Conservation (phyloP, 2,797 vertebrate genomes). For the Poecilia wingei region DNA sequence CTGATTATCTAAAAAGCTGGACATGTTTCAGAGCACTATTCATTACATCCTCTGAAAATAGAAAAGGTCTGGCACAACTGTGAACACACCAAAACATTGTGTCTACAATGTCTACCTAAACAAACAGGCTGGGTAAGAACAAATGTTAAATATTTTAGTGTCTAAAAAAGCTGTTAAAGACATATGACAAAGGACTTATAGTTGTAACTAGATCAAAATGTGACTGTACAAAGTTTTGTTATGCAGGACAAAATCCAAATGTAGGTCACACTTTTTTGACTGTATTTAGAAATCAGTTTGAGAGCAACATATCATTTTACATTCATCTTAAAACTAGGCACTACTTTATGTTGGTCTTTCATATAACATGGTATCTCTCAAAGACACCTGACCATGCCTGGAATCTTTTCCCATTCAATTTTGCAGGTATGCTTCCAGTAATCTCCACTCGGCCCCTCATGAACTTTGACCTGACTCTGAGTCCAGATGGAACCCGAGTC, state of each 20-base stretch:
- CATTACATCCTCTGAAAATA: neutral
- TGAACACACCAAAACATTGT: neutral
- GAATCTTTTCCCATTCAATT: slow-evolving; percentile 20
- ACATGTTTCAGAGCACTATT: neutral
- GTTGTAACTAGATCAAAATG: neutral
- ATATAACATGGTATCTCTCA: neutral
- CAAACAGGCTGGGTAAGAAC: neutral
- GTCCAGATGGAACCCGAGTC: slow-evolving; percentile 89
- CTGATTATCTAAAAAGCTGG: neutral
- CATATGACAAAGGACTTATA: neutral
- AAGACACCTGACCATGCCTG: slow-evolving; percentile 2
- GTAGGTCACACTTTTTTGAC: neutral
- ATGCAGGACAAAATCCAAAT: neutral
- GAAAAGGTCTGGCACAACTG: no score
- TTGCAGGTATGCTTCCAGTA: slow-evolving; percentile 90
- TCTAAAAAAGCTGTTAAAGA: neutral
- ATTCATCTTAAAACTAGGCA: neutral
- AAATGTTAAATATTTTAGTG: neutral
- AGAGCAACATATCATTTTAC: neutral
- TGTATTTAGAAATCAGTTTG: neutral
- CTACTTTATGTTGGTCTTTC: neutral
- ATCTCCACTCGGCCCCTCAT: slow-evolving; percentile 91
- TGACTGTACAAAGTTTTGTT: neutral
- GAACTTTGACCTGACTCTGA: slow-evolving; percentile 93
- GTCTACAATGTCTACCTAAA: neutral